Base-by-base conservation (phyloP, 2,888 invertebrate genomes). In the Ariolimax columbianus region DNA sequence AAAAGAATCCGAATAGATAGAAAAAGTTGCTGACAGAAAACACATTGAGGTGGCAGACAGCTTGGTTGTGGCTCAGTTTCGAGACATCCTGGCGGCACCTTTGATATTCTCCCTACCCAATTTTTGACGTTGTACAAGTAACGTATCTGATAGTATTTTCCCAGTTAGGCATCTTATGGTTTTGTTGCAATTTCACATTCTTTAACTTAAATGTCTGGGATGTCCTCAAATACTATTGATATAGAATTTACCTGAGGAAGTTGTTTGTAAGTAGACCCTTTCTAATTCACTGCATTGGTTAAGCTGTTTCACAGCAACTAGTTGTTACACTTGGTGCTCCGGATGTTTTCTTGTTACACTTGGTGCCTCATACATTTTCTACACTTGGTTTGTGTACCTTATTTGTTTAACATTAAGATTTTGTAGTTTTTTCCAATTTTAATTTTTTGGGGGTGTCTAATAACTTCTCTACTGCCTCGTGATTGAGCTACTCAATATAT, bases 1-100 rank as follows among this genome's bases (percentile, higher is more conserved):
- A 95, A 99, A 99, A 96, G 99, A 99, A 95, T 99, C 99, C 95
- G 97, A 99, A 95, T 98, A 98, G 97, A 96, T 99, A 95, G 99
- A 99, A 95, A 99, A 99, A 96, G 99, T 99, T 95, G 99, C 99
- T 82, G 92, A 95, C 92, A 93, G 94, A 91, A 93, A 95, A 94
- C 93, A 94, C 89, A 92, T 94, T 94, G 91, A 95, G 93, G 92
- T 95, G 92, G 92, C 77, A n/a, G 72, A n/a, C n/a, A n/a, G n/a
- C 43, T 26, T n/a, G 43, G 72, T 38, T 70, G 70, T 36, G 38
- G n/a, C 68, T 72, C 59, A 43, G 63, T 59, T 19, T 75, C 66
- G 43, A 77, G 55, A 30, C 51, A 36, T 36, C 68, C 68, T 26
- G 26, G 4, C 40, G 43, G 40, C n/a, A 72, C n/a, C 14, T 72